phyloP scores from a whole-genome alignment of 2,888 invertebrate genomes.

The Tridacna gigas region DNA sequence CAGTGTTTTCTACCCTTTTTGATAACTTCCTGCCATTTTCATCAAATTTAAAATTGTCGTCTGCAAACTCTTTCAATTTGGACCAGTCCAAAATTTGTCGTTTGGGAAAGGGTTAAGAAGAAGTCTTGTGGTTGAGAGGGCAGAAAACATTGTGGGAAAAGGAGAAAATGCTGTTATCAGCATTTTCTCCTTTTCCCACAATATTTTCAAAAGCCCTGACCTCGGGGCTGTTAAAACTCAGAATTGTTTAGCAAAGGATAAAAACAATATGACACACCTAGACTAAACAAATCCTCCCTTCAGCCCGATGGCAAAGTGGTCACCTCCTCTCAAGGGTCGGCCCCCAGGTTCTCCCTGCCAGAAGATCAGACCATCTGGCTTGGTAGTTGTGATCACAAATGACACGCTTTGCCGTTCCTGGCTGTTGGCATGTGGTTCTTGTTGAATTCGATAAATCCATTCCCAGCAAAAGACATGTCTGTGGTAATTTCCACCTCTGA shows the following conservation, averaged over 20 bases:
- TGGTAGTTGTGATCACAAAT: conserved; percentile 88
- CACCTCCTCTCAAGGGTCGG: conserved; percentile 88
- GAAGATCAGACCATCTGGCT: conserved; percentile 92
- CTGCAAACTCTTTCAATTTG: not conserved
- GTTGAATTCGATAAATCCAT: conserved; percentile 92
- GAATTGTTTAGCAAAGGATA: too few species aligned
- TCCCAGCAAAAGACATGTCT: conserved; percentile 89
- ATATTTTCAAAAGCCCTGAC: too few species aligned
- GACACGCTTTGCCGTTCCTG: conserved; percentile 78
- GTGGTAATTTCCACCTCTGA: conserved; percentile 13
- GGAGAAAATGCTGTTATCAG: too few species aligned
- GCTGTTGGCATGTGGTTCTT: conserved; percentile 87
- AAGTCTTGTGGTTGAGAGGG: too few species aligned
- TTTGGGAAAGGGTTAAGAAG: not conserved
- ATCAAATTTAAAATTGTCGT: not conserved
- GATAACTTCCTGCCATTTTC: not conserved
- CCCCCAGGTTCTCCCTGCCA: conserved; percentile 92
- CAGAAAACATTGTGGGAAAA: too few species aligned
- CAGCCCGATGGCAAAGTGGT: conserved; percentile 90
- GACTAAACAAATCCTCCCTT: conserved; percentile 86
- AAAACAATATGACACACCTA: conserved; percentile 71
- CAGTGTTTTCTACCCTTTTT: not conserved
- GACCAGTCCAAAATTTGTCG: not conserved
- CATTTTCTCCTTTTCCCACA: too few species aligned
- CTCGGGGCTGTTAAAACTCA: too few species aligned